These are phyloP conservation scores for Actinia tenebrosa DNA, from an alignment of 64 coral and sea anemone species.

Conservation along the genomic window DNA sequence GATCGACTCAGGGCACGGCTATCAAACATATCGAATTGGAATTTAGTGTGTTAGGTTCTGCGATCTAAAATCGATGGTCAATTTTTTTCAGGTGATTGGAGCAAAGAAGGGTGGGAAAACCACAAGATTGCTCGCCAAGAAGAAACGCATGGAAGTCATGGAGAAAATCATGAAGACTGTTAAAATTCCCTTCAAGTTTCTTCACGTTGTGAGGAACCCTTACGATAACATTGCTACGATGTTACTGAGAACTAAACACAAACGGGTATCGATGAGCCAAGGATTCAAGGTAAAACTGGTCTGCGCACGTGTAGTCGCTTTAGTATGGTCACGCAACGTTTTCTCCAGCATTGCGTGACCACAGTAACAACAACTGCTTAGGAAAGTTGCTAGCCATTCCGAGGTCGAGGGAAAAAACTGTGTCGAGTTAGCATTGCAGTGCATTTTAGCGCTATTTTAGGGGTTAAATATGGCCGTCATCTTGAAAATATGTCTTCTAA, in stretches of 20 bases:
- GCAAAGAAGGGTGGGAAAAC: constrained; percentile 88
- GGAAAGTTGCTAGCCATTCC: too few relatives aligned
- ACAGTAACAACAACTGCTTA: neutral
- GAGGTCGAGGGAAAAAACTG: too few relatives aligned
- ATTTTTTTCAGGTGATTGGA: constrained; percentile 71
- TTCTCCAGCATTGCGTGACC: neutral
- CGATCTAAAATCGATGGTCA: neutral
- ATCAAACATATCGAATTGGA: too few relatives aligned
- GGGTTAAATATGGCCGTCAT: too few relatives aligned
- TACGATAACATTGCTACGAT: constrained; percentile 96
- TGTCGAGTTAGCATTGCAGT: too few relatives aligned
- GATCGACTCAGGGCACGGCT: too few relatives aligned
- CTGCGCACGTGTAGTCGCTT: neutral
- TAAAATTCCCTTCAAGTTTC: constrained; percentile 60
- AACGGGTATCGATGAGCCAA: constrained; percentile 4
- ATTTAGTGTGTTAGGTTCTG: too few relatives aligned
- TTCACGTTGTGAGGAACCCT: constrained; percentile 89
- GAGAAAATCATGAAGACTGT: constrained; percentile 38
- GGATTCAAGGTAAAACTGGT: constrained; percentile 29
- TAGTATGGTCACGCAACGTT: too few relatives aligned
- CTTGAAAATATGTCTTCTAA: too few relatives aligned
- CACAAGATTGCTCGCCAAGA: constrained; percentile 48
- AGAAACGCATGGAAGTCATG: constrained; percentile 22
- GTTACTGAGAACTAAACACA: constrained; percentile 62
- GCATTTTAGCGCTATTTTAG: too few relatives aligned